Conservation (phyloP, 2,113 vertebrate species). For the Pollachius pollachius region DNA sequence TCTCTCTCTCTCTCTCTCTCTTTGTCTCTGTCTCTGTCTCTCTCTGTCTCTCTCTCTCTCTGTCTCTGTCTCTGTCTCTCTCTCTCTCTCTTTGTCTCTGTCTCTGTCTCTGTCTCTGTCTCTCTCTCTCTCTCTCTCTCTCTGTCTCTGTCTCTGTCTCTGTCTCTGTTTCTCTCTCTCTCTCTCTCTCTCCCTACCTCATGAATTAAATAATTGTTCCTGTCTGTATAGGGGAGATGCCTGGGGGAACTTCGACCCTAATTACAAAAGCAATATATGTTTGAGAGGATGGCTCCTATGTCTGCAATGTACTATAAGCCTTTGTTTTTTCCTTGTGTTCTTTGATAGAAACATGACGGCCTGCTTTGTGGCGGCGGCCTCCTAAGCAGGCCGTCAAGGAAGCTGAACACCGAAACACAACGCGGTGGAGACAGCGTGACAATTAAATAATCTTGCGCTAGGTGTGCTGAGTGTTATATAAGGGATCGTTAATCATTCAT, state of each 20-base stretch:
- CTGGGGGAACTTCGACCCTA: slow-evolving; percentile 53
- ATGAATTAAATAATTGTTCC: slow-evolving; percentile 61
- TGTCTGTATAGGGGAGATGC: slow-evolving; percentile 55
- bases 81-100: too few relatives aligned
- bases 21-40: too few relatives aligned
- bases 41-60: too few relatives aligned
- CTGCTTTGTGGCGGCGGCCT: slow-evolving; percentile 26
- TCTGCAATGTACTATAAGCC: slow-evolving; percentile 42
- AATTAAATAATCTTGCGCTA: slow-evolving; percentile 40
- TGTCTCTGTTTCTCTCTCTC: too few relatives aligned
- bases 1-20: too few relatives aligned
- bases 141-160: slow-evolving; percentile 9
- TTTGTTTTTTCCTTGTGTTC: background rate
- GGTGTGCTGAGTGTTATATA: slow-evolving; percentile 35
- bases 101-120: too few relatives aligned
- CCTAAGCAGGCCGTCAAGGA: slow-evolving; percentile 16
- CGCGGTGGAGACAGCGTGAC: too few relatives aligned
- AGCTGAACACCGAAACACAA: background rate
- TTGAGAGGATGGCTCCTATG: slow-evolving; percentile 32
- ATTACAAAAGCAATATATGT: slow-evolving; percentile 54
- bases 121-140: too few relatives aligned
- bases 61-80: too few relatives aligned
- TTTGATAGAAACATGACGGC: slow-evolving; percentile 16
- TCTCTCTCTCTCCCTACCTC: slow-evolving; percentile 31
- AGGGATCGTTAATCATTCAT: slow-evolving; percentile 36